Percentiles rank a stretch among this genome's conserved stretches.
These are phyloP conservation scores for Clarias pachynema DNA, from an alignment of 2,797 vertebrate species.

Conservation along the genomic window DNA sequence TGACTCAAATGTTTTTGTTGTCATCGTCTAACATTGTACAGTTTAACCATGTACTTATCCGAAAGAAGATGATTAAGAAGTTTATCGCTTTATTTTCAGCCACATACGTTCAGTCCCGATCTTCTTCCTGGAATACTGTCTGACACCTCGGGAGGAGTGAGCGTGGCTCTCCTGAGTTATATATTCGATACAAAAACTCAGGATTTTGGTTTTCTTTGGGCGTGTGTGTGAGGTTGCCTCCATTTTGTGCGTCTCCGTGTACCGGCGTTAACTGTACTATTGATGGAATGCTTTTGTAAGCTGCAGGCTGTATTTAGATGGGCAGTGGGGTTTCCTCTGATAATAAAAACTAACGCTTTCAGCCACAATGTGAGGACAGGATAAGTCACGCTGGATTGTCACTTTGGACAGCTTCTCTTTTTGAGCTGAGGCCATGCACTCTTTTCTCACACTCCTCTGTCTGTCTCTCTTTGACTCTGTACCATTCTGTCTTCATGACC, in stretches of 20 bases:
- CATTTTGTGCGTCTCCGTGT: conserved; percentile 32
- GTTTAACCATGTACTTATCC: not conserved
- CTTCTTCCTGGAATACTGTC: not conserved
- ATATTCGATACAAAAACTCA: not conserved
- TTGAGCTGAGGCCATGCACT: conserved; percentile 24
- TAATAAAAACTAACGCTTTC: conserved; percentile 26
- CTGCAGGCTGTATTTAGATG: conserved; percentile 22
- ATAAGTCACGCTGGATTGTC: conserved; percentile 32
- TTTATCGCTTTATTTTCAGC: not conserved
- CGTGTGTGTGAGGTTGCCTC: conserved; percentile 30
- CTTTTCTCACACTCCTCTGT: conserved; percentile 14
- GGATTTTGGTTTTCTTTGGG: conserved; percentile 10
- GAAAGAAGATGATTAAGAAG: not conserved
- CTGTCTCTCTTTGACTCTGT: not conserved
- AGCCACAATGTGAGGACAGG: conserved; percentile 19
- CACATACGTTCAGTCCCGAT: not conserved
- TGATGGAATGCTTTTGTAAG: conserved; percentile 49
- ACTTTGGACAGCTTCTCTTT: conserved; percentile 28
- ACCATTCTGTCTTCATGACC: not conserved
- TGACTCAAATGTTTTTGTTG: not conserved
- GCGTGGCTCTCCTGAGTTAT: not conserved
- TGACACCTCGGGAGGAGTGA: not conserved
- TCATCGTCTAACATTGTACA: not conserved
- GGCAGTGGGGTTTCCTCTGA: conserved; percentile 19
- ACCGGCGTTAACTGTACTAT: conserved; percentile 36